A percentile compares a stretch with the other conserved stretches of the same genome.
Evolutionary conservation across 2,113 vertebrate species (phyloP).

Genomic region (Pardalotus punctatus): DNA sequence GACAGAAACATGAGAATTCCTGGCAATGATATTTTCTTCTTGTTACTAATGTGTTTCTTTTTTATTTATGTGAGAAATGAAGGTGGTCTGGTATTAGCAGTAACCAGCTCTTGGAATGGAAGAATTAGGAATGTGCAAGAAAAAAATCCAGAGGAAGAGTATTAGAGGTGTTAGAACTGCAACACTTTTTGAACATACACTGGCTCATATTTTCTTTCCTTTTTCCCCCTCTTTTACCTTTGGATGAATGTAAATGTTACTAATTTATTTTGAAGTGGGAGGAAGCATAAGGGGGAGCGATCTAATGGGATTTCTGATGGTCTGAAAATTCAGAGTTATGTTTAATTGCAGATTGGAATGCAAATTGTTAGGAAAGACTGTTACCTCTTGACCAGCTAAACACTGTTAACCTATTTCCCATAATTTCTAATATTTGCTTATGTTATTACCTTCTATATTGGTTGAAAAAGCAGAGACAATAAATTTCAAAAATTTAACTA

Average conservation of each 20-base stretch:
- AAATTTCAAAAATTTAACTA: background rate
- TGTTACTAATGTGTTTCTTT: background rate
- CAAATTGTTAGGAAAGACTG: background rate
- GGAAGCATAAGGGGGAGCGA: background rate
- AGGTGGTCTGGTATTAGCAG: background rate
- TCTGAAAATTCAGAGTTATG: background rate
- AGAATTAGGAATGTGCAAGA: background rate
- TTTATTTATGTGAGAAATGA: background rate
- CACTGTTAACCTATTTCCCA: background rate
- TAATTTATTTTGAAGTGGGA: background rate
- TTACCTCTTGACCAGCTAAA: background rate
- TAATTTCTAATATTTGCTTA: background rate
- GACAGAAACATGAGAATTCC: background rate
- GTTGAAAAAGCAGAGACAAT: background rate
- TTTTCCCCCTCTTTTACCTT: accelerated
- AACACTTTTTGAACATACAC: background rate
- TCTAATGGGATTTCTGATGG: background rate
- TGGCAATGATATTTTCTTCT: background rate
- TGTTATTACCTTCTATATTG: background rate
- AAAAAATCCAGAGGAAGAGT: background rate
- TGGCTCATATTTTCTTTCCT: background rate
- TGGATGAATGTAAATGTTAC: background rate
- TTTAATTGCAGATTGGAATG: background rate
- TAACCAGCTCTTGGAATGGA: background rate
- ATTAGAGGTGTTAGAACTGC: background rate